Evolutionary conservation across 2,888 invertebrate species (phyloP), one percentile per base, ranked within the genome.

Genomic region (Graphium colonna): DNA sequence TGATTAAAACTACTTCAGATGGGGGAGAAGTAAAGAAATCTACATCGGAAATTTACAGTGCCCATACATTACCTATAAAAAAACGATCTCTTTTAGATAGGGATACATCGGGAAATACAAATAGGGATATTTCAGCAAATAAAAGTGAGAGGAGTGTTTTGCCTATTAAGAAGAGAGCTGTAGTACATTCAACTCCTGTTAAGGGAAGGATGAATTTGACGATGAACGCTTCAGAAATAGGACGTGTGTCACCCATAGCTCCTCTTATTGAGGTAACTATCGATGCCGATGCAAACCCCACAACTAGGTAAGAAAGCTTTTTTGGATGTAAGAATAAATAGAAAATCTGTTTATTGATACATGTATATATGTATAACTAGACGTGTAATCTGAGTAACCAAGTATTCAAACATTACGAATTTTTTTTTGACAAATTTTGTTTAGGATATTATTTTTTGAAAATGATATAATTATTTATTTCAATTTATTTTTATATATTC

Each of bases 111-210:
- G 28, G 36, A 1, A 50, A 49, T 9, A 47, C 21, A 16, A 38
- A 45, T 1, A 63, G 52, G 1, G 60, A 61, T 0, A 46, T 33
- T 0, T 56, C 61, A 1, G 26, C 31, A 2, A 50, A 49, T 9
- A 47, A 26, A 16, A 26, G 17, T 39, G 47, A 31, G 8, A 40
- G 16, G 40, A 54, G 49, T 16, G 51, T 48, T 10, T 53, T 82
- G 64, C 84, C 82, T 3, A 59, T 84, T 0, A 82, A 84, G 72
- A 84, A 84, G 63, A 70, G 84, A 9, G 59, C 57, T 9, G 65
- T 82, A 15, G 52, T 73, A 21, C 87, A 86, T 59, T 86, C 88
- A 0, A 87, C 88, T 47, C 88, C 88, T 0, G 64, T 84, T 13
- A 79, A 78, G 62, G 76, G 77, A 0, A 56, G 63, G 1, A 55